These are phyloP conservation scores for Elaphurus davidianus DNA, from an alignment of 2,113 vertebrate species.

Conservation along the genomic window DNA sequence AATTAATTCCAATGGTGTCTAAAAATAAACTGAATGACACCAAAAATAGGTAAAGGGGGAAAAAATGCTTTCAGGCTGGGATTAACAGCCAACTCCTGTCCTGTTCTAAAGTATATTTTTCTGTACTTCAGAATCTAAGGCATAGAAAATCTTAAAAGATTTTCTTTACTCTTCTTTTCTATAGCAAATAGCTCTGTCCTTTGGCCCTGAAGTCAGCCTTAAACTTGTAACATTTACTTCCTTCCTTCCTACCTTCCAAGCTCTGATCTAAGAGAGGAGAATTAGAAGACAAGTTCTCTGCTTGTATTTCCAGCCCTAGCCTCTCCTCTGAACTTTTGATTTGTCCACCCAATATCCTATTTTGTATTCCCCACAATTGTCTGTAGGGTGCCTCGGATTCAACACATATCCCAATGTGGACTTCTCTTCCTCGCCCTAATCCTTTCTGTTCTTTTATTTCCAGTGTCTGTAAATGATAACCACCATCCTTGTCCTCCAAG, in stretches of 20 bases:
- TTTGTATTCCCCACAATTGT: not conserved
- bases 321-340: not conserved
- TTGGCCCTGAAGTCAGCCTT: not conserved
- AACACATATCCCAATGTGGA: not conserved
- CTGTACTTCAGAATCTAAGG: conserved; percentile 36
- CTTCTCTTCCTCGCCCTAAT: not conserved
- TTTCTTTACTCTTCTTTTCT: conserved; percentile 27
- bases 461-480: not conserved
- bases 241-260: not conserved
- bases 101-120: conserved; percentile 5
- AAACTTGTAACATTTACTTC: not conserved
- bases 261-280: not conserved
- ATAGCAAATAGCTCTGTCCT: not conserved
- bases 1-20: conserved; percentile 34
- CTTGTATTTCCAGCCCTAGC: not conserved
- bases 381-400: not conserved
- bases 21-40: conserved; percentile 61
- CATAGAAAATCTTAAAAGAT: conserved; percentile 35
- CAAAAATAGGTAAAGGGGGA: conserved; percentile 12
- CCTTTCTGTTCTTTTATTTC: not conserved
- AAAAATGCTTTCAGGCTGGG: not conserved
- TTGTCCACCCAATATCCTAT: not conserved
- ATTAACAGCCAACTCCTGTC: conserved; percentile 34
- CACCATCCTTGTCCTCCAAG: not conserved
- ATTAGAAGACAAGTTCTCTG: not conserved